Conservation (phyloP, 2,113 vertebrate genomes). For the Noturus placidus region DNA sequence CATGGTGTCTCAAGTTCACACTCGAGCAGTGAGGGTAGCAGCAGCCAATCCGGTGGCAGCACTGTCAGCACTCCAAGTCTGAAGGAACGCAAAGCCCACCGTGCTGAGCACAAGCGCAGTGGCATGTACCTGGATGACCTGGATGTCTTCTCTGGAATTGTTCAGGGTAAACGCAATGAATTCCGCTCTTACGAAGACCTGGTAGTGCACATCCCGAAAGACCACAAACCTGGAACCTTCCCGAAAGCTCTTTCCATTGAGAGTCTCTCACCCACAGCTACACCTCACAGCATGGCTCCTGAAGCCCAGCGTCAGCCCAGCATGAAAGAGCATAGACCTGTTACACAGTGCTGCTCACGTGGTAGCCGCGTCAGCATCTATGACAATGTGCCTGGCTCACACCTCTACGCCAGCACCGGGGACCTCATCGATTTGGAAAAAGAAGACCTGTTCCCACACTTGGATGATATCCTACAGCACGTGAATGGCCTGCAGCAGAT, state of each 20-base stretch:
- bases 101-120: conserved; percentile 81
- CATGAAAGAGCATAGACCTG: conserved; percentile 72
- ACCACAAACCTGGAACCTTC: conserved; percentile 97
- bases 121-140: conserved; percentile 93
- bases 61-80: conserved; percentile 77
- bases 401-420: conserved; percentile 93
- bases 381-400: conserved; percentile 92
- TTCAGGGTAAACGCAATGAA: conserved; percentile 74
- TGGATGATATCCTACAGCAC: conserved; percentile 92
- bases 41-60: conserved; percentile 79
- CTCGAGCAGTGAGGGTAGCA: conserved; percentile 79
- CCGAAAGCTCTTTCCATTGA: conserved; percentile 97
- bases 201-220: conserved; percentile 92
- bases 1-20: conserved; percentile 65
- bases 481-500: conserved; percentile 89
- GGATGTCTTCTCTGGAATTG: conserved; percentile 75
- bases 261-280: conserved; percentile 83
- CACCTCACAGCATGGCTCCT: conserved; percentile 73
- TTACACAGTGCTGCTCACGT: conserved; percentile 78
- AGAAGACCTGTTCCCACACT: conserved; percentile 84
- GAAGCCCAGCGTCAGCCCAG: conserved; percentile 66
- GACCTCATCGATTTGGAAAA: conserved; percentile 92
- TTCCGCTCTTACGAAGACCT: conserved; percentile 92
- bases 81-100: conserved; percentile 81
- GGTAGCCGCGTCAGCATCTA: conserved; percentile 85